Evolutionary conservation across 2,797 vertebrate genomes (phyloP).

Genomic region (Bryconaethiops microstoma): DNA sequence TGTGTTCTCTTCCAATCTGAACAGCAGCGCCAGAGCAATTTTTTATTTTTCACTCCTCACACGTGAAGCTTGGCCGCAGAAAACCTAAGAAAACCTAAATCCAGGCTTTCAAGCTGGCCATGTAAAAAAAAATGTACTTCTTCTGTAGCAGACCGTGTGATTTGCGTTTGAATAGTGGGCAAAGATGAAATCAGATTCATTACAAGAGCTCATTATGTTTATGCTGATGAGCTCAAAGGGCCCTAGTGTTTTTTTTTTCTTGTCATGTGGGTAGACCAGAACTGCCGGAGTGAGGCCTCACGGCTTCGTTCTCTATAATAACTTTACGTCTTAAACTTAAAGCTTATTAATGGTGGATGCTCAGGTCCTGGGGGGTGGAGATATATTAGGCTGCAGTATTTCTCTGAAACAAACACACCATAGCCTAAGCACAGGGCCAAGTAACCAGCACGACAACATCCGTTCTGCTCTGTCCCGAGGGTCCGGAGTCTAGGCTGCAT

Average conservation of each 20-base stretch:
- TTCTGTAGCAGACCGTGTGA: not conserved
- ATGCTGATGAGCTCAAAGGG: constrained; percentile 52
- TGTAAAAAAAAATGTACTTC: constrained; percentile 9
- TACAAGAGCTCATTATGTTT: constrained; percentile 40
- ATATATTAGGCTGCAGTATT: constrained; percentile 17
- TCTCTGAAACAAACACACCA: not conserved
- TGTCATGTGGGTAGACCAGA: not conserved
- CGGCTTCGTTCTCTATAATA: constrained; percentile 37
- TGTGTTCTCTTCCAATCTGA: constrained; percentile 10
- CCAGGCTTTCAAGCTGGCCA: not conserved
- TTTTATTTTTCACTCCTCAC: not conserved
- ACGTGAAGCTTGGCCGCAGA: constrained; percentile 2
- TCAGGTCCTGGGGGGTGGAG: constrained; percentile 11
- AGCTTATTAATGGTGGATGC: constrained; percentile 25
- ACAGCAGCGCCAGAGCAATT: not conserved
- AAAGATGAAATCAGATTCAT: constrained; percentile 41
- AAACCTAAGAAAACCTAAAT: not conserved
- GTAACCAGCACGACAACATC: not conserved
- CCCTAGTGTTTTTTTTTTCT: constrained; percentile 33
- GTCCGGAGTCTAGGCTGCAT: not conserved
- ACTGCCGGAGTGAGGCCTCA: not conserved
- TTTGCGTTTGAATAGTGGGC: constrained; percentile 41
- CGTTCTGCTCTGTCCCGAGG: not conserved
- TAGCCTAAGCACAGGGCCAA: constrained; percentile 7
- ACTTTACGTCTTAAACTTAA: constrained; percentile 49